Percentiles rank a stretch among this genome's conserved stretches.
These are phyloP conservation scores for Neoniphon sammara DNA, from an alignment of 2,797 vertebrate genomes.

Conservation along the genomic window DNA sequence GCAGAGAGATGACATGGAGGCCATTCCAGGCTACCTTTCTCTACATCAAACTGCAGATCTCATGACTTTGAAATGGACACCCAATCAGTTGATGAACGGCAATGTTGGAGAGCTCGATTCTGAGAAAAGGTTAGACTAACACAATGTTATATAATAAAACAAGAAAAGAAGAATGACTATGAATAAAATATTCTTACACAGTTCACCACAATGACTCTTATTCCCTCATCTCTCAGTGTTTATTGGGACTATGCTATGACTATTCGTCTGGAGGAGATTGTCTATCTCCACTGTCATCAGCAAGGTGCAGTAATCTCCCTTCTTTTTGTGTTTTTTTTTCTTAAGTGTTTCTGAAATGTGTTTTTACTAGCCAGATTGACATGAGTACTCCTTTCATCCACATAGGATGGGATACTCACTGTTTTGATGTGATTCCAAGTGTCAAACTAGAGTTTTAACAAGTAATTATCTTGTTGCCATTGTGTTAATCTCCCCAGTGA, in stretches of 20 bases:
- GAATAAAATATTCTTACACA: not conserved
- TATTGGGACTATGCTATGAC: constrained; percentile 99
- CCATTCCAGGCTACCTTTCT: constrained; percentile 95
- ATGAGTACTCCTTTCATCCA: too few relatives aligned
- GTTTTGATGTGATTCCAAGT: too few relatives aligned
- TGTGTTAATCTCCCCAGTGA: constrained; percentile 81
- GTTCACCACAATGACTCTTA: not conserved
- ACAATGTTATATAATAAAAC: not conserved
- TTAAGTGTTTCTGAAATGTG: not conserved
- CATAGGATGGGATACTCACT: too few relatives aligned
- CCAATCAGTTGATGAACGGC: constrained; percentile 99
- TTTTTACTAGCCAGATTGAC: too few relatives aligned
- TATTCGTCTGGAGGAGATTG: constrained; percentile 96
- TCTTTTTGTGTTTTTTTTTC: not conserved
- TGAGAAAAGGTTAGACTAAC: constrained; percentile 87
- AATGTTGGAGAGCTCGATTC: constrained; percentile 94
- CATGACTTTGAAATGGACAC: constrained; percentile 98
- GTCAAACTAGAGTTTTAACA: not conserved
- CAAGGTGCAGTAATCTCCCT: constrained; percentile 84
- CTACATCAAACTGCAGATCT: constrained; percentile 95
- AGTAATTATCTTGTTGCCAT: not conserved
- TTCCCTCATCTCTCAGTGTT: constrained; percentile 82
- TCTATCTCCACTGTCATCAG: constrained; percentile 98
- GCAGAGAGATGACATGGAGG: constrained; percentile 96
- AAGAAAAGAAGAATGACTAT: too few relatives aligned